Evolutionary conservation across 2,113 vertebrate species (phyloP).

Genomic region (Dipodomys merriami): DNA sequence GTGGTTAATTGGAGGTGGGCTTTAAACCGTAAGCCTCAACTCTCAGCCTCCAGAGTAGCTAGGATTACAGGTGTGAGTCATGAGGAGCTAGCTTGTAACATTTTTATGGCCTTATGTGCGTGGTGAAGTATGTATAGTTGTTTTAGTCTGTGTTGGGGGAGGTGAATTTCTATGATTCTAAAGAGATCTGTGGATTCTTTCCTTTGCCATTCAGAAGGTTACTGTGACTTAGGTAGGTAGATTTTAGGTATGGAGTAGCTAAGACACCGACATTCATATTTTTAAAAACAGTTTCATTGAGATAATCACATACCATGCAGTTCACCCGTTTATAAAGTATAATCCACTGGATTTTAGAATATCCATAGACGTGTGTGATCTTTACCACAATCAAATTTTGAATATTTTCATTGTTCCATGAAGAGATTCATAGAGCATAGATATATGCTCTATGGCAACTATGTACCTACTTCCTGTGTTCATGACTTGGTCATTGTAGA

Average conservation of each 20-base stretch:
- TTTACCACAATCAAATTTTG: background rate
- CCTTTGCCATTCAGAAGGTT: background rate
- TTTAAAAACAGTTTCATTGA: background rate
- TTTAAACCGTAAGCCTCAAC: too few species aligned
- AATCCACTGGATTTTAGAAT: background rate
- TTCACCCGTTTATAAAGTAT: background rate
- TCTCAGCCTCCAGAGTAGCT: too few species aligned
- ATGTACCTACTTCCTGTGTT: background rate
- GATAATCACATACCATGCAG: background rate
- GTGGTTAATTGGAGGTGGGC: too few species aligned
- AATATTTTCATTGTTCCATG: background rate
- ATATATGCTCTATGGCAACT: background rate
- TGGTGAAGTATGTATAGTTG: background rate
- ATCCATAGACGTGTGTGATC: background rate
- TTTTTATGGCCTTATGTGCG: background rate
- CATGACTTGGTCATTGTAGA: background rate
- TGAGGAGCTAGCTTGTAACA: too few species aligned
- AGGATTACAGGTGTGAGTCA: too few species aligned
- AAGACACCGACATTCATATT: background rate
- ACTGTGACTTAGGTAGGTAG: background rate
- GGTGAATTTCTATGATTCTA: background rate
- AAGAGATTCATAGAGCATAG: background rate
- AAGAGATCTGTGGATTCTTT: background rate
- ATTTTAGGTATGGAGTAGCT: background rate
- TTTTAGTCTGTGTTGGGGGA: background rate